Base-by-base conservation (phyloP, 2,888 invertebrate genomes). In the Drosophila diplacantha region DNA sequence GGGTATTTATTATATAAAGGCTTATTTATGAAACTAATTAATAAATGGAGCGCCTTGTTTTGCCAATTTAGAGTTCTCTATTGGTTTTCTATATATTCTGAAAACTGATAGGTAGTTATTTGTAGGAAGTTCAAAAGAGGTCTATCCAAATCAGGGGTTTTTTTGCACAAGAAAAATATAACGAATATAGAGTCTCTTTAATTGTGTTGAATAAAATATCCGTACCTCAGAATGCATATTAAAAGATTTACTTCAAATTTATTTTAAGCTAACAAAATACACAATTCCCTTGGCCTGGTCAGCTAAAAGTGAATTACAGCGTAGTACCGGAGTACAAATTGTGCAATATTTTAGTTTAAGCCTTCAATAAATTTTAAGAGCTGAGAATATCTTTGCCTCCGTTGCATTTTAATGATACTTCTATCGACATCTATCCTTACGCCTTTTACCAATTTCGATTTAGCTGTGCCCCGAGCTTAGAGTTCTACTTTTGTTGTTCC, bases 401-500 rank as follows among this genome's bases (percentile, higher is more conserved):
- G 12, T 26, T 43, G 7, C 24, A 49, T 49, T 50, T 50, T 37
- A 37, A 16, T 29, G 37, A 29, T 37, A 29, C n/a, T 39, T 31
- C 29, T 3, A 18, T 22, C 20, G 12, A n/a, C 16, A 22, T 31
- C 32, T 12, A 1, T 31, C 22, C 16, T 4, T n/a, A 31, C 18
- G 11, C n/a, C 24, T 31, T 24, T 18, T 49, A 9, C 34, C 38
- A 18, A 60, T 59, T 61, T 32, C 43, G 59, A 24, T 37, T 59
- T 41, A 20, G 43, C 12, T 35, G 9, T 31, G 24, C 8, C n/a
- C 41, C 35, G 11, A 41, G 35, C 62, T 75, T 78, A 67, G 74
- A 75, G 68, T 65, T 61, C 56, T 62, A 75, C 18, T 22, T 67
- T 59, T 62, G 62, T 66, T 61, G 54, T 26, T 35, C 41, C 35